These are phyloP conservation scores for Ctenopoma multispine DNA, from an alignment of 2,797 vertebrate genomes.

Conservation along the genomic window DNA sequence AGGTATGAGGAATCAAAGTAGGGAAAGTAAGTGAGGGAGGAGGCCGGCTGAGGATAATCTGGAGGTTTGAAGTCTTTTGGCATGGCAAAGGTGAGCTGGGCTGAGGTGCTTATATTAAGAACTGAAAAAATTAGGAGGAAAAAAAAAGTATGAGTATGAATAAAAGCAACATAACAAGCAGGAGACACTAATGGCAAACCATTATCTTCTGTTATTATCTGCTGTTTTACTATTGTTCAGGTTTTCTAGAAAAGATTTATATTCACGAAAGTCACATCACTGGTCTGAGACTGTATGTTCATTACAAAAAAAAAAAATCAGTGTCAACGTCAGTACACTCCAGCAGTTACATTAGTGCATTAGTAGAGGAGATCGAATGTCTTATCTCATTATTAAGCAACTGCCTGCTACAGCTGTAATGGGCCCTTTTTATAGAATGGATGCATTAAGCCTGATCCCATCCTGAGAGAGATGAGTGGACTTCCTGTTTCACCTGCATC, in stretches of 20 bases:
- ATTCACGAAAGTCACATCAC: not conserved
- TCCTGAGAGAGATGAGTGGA: not conserved
- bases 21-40: slow-evolving; percentile 89
- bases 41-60: slow-evolving; percentile 80
- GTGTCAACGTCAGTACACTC: not conserved
- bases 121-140: slow-evolving; percentile 78
- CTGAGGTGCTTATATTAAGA: slow-evolving; percentile 95
- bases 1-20: slow-evolving; percentile 91
- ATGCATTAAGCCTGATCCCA: slow-evolving; percentile 9
- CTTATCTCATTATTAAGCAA: not conserved
- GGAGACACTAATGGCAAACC: not conserved
- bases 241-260: not conserved
- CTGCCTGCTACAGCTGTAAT: not conserved
- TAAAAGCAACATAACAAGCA: not conserved
- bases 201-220: too few species aligned
- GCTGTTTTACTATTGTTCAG: too few species aligned
- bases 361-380: not conserved
- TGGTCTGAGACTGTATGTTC: not conserved
- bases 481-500: slow-evolving; percentile 89
- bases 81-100: slow-evolving; percentile 91
- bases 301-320: not conserved
- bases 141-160: not conserved
- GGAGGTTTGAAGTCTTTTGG: slow-evolving; percentile 88
- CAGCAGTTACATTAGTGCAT: not conserved
- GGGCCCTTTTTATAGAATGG: not conserved